These are phyloP conservation scores for Carposina sasakii DNA, from an alignment of 1,140 invertebrate genomes.

Conservation along the genomic window DNA sequence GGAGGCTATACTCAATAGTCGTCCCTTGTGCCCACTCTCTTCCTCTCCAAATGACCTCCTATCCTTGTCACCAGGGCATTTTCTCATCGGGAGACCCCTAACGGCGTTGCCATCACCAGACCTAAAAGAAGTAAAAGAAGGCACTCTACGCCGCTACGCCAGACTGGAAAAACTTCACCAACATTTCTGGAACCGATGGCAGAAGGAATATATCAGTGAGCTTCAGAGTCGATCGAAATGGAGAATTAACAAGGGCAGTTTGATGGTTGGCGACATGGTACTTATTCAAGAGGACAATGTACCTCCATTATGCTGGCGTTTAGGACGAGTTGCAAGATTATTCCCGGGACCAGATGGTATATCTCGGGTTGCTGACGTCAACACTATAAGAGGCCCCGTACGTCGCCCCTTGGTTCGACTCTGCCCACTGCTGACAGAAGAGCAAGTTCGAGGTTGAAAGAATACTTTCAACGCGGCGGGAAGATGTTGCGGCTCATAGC, in stretches of 20 bases:
- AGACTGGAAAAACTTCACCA: not conserved
- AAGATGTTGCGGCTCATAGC: constrained; percentile 1
- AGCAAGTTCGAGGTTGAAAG: not conserved
- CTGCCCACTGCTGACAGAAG: constrained; percentile 16
- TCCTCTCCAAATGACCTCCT: constrained; percentile 25
- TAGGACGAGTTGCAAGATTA: constrained; percentile 20
- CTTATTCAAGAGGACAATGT: constrained; percentile 17
- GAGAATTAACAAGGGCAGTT: not conserved
- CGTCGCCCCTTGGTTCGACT: constrained; percentile 18
- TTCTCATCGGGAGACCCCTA: constrained; percentile 18
- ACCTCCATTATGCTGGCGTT: constrained; percentile 28
- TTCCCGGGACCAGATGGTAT: constrained; percentile 29
- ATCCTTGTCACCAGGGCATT: constrained; percentile 33
- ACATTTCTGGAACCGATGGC: constrained; percentile 5
- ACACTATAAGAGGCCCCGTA: constrained; percentile 19
- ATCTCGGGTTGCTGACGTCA: constrained; percentile 28
- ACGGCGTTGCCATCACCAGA: constrained; percentile 4
- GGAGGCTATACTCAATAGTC: constrained; percentile 35
- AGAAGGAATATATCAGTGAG: not conserved
- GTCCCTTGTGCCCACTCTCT: constrained; percentile 32
- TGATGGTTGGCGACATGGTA: constrained; percentile 9
- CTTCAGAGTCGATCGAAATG: constrained; percentile 3
- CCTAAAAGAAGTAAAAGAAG: not conserved
- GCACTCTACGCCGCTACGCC: not conserved
- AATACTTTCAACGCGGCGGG: constrained; percentile 1